Conservation (phyloP, 2,113 vertebrate species). For the Camelus bactrianus region DNA sequence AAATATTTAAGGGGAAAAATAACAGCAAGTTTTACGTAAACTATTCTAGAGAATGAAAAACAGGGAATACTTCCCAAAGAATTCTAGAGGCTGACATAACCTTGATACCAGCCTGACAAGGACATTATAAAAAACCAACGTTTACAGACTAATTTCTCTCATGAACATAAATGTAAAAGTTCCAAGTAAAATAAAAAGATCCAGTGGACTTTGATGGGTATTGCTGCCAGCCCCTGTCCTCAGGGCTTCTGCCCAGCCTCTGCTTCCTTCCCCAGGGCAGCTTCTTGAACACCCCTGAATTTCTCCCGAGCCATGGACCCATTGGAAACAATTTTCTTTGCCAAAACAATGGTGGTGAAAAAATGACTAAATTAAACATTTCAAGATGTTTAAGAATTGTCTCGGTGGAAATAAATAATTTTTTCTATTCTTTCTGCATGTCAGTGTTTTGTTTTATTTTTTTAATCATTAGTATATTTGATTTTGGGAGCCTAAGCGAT, state of each 20-base stretch:
- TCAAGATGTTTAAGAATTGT: slow-evolving; percentile 16
- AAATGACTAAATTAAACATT: neutral
- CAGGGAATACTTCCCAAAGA: neutral
- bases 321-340: neutral
- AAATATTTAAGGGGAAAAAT: slow-evolving; percentile 13
- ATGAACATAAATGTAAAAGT: neutral
- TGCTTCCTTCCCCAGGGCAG: neutral
- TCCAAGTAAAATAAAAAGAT: neutral
- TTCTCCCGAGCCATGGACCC: neutral
- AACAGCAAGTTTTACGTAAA: neutral
- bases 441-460: neutral
- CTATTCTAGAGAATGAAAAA: slow-evolving; percentile 11
- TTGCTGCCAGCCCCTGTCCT: neutral
- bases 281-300: neutral
- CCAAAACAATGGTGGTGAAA: no score
- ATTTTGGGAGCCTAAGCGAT: neutral
- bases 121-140: neutral
- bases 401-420: neutral
- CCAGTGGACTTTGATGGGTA: neutral
- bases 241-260: neutral
- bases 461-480: neutral
- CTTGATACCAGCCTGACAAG: neutral
- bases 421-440: neutral
- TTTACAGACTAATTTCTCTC: slow-evolving; percentile 39
- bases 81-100: neutral